A percentile compares a stretch with the other conserved stretches of the same genome.
Evolutionary conservation across 2,113 vertebrate genomes (phyloP).

Genomic region (Elanoides forficatus): DNA sequence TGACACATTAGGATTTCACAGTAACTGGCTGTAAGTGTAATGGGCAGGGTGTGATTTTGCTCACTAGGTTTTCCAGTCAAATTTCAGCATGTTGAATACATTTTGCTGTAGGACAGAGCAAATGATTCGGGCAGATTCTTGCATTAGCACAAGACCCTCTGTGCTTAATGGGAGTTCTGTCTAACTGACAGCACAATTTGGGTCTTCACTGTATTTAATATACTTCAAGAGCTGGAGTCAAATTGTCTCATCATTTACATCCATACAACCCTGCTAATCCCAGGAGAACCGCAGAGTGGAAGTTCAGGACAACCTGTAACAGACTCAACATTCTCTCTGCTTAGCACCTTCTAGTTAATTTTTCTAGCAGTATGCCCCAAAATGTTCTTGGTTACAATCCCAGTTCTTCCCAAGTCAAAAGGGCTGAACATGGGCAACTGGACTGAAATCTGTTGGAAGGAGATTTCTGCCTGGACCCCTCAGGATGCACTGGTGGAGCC

Average conservation of each 20-base stretch:
- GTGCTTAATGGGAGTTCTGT: constrained; percentile 36
- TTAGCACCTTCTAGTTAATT: neutral
- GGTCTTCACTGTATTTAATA: neutral
- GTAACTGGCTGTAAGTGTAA: constrained; percentile 50
- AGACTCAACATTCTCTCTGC: neutral
- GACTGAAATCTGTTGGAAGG: neutral
- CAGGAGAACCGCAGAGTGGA: neutral
- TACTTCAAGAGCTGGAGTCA: neutral
- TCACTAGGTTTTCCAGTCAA: constrained; percentile 19
- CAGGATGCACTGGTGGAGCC: neutral
- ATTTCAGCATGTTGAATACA: constrained; percentile 44
- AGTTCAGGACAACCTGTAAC: neutral
- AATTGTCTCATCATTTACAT: constrained; percentile 50
- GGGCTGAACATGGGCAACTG: neutral
- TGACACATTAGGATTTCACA: constrained; percentile 67
- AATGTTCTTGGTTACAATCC: neutral
- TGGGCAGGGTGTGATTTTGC: constrained; percentile 55
- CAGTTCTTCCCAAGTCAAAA: neutral
- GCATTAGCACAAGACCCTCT: constrained; percentile 10
- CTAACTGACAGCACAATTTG: constrained; percentile 27
- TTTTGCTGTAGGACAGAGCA: constrained; percentile 61
- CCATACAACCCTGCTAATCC: neutral
- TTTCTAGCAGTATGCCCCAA: neutral
- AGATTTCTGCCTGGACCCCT: neutral
- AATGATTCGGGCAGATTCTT: neutral